Evolutionary conservation across 2,113 vertebrate species (phyloP).

Genomic region (Chionomys nivalis): DNA sequence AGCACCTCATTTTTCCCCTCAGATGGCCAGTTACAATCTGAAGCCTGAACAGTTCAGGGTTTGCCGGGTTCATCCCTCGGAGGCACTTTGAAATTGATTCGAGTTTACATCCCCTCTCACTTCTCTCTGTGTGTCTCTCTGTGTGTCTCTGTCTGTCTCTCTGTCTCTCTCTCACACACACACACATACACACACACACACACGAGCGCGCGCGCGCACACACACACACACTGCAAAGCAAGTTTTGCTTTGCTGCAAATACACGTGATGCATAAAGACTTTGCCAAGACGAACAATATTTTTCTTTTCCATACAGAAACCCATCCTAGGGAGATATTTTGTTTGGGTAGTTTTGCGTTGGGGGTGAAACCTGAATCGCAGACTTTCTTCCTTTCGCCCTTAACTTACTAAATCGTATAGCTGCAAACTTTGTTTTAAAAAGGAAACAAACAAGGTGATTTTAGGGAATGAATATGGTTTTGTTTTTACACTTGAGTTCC

Average conservation of each 20-base stretch:
- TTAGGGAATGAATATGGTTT: constrained; percentile 71
- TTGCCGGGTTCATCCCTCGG: constrained; percentile 70
- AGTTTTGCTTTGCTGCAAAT: constrained; percentile 82
- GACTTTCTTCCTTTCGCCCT: constrained; percentile 39
- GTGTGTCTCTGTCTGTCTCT: neutral
- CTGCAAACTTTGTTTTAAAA: constrained; percentile 74
- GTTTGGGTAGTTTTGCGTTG: constrained; percentile 32
- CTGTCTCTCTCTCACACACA: constrained; percentile 59
- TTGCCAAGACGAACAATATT: constrained; percentile 80
- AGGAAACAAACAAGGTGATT: constrained; percentile 26
- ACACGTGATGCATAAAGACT: constrained; percentile 85
- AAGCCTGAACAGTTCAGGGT: constrained; percentile 59
- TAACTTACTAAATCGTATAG: constrained; percentile 32
- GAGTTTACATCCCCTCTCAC: constrained; percentile 72
- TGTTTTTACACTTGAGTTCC: constrained; percentile 80
- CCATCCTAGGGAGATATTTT: constrained; percentile 39
- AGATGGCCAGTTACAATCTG: constrained; percentile 69
- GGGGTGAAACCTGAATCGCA: constrained; percentile 39
- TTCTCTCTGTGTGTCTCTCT: constrained; percentile 61
- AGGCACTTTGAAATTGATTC: constrained; percentile 81
- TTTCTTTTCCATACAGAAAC: constrained; percentile 66
- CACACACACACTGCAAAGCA: constrained; percentile 76
- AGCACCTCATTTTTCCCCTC: constrained; percentile 78
- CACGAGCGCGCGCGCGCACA: constrained; percentile 71
- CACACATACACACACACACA: constrained; percentile 56